Base-by-base conservation (phyloP, 2,797 vertebrate species). In the Limnodromus scolopaceus region DNA sequence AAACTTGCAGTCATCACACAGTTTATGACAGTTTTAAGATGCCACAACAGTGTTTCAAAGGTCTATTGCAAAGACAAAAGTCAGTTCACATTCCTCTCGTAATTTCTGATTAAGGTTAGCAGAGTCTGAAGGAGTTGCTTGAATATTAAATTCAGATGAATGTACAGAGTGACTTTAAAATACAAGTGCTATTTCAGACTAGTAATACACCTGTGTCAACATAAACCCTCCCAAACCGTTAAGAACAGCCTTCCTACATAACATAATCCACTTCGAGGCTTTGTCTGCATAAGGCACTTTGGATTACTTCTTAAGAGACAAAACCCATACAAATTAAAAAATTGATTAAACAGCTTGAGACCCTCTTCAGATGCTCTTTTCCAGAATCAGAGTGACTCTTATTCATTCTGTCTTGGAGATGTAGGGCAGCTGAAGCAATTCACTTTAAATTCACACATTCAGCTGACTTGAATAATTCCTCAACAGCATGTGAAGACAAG, bases 251-350 rank as follows among this genome's bases (percentile, higher is more conserved):
- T 87, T 96, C 68, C 86, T 78, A 69, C 28, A 79, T 15, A 94
- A 89, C 85, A 74, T 80, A 96, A 96, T 91, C 93, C 86, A 93
- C 78, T 94, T 93, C 46, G 46, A 90, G 70, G 63, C 92, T 93
- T 79, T 82, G 46, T 66, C 77, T 89, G 25, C 74, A 13, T 78
- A 79, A 93, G 10, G 39, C 66, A 81, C 36, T 88, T 89, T 24
- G 39, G 43, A 93, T 87, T 93, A 77, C 66, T 76, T 74, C 53
- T 91, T 81, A 93, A 74, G n/a, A 88, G 63, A 92, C 55, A 94
- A 93, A 92, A 88, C 0, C 5, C 46, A 76, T 24, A 76, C n/a
- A 93, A 92, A 91, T 87, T 72, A 63, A 84, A 90, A 94, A 89
- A 57, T 0, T 36, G 32, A 84, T 58, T 92, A 69, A 92, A 93